Conservation (phyloP, 1,140 invertebrate genomes). For the Lucilia sericata region DNA sequence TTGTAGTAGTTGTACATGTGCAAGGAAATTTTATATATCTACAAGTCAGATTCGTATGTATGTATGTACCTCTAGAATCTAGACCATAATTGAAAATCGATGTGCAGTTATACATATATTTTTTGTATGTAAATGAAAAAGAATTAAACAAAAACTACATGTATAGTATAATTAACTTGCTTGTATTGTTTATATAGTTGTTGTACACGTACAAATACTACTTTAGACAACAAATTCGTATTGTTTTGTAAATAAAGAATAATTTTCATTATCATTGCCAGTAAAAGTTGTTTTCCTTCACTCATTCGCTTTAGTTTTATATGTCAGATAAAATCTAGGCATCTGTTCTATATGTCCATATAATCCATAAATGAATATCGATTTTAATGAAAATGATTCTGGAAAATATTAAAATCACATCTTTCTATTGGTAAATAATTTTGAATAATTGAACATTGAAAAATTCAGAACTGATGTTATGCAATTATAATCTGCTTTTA, state of each 20-base stretch:
- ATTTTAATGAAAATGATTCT: too few relatives aligned
- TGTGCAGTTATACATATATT: background rate
- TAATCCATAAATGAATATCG: too few relatives aligned
- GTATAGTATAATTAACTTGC: background rate
- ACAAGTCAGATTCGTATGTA: too few relatives aligned
- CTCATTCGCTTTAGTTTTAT: background rate
- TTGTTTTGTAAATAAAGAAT: background rate
- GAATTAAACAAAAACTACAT: background rate
- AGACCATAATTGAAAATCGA: slow-evolving; percentile 21
- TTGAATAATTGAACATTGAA: too few relatives aligned
- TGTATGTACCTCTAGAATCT: background rate
- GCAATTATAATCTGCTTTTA: too few relatives aligned
- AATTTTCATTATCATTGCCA: slow-evolving; percentile 21
- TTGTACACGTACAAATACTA: background rate
- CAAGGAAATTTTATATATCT: background rate
- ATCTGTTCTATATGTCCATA: background rate
- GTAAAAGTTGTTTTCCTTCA: background rate
- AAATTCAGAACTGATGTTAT: too few relatives aligned
- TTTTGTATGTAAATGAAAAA: background rate
- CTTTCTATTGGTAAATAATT: too few relatives aligned
- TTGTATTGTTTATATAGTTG: background rate
- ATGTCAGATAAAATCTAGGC: background rate
- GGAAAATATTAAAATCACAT: too few relatives aligned
- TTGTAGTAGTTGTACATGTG: background rate
- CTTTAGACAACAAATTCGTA: background rate